phyloP scores from a whole-genome alignment of 2,797 vertebrate genomes.

The Babyrousa celebensis region DNA sequence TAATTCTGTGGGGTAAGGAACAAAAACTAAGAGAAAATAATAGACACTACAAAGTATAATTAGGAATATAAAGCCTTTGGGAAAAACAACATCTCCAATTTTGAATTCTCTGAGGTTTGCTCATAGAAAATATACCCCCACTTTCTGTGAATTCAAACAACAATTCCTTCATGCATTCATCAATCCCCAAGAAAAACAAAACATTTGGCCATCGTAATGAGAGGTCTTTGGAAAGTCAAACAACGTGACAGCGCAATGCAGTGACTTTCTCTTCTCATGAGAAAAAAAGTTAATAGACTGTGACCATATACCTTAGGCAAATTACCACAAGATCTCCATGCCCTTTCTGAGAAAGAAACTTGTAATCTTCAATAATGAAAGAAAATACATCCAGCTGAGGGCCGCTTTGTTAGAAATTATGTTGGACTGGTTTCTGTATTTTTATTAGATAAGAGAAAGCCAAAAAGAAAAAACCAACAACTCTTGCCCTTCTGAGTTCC shows the following conservation, averaged over 20 bases:
- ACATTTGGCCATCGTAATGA: not conserved
- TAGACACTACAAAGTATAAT: not conserved
- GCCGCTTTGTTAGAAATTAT: conserved; percentile 17
- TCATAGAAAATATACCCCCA: not conserved
- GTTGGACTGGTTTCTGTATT: not conserved
- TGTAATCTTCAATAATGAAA: not conserved
- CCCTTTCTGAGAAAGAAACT: conserved; percentile 46
- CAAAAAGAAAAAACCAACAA: not conserved
- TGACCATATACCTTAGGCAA: conserved; percentile 24
- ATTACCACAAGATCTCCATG: not conserved
- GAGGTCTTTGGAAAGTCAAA: not conserved
- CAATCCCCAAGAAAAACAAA: conserved; percentile 6
- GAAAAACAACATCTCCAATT: not conserved
- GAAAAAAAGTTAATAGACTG: conserved; percentile 14
- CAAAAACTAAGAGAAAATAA: conserved; percentile 22
- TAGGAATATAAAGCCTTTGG: conserved; percentile 42
- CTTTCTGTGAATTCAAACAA: conserved; percentile 40
- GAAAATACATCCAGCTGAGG: not conserved
- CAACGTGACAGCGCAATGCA: not conserved
- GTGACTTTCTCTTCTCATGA: not conserved
- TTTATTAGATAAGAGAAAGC: not conserved
- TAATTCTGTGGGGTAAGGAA: conserved; percentile 6
- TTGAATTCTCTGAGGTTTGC: not conserved
- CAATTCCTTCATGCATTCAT: not conserved
- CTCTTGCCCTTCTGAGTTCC: not conserved